Evolutionary conservation across 2,113 vertebrate genomes (phyloP), one percentile per base, ranked within the genome.

Genomic region (Alligator sinensis): DNA sequence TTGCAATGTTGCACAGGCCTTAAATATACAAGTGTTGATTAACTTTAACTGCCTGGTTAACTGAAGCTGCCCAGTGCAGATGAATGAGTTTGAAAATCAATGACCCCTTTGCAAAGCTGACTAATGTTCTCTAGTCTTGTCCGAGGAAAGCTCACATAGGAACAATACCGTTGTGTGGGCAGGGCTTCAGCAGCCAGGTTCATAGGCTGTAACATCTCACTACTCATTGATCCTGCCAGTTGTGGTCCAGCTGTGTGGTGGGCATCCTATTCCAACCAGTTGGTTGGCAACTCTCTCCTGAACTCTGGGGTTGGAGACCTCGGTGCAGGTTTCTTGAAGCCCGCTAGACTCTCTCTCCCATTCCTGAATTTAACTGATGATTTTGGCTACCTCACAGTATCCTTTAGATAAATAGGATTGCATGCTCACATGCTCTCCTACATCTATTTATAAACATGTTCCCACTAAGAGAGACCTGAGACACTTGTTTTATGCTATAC

Each of bases 401-500:
- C 84, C 66, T 80, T 60, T 54, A 68, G 66, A 19, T 81, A 76
- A 80, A 72, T 13, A n/a, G 34, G 82, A 85, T 10, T 80, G 3
- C 57, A 34, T 16, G 58, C 19, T 38, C 82, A 24, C 55, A 82
- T 28, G 28, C 66, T 63, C 7, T 64, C 89, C 17, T 3, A 1
- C 22, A 55, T 13, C 30, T 28, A 18, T 58, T 77, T 38, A 82
- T 91, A 75, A 12, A 82, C n/a, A 68, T n/a, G 84, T 16, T 64
- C 75, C 81, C 68, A 11, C 30, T 64, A 59, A 61, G 13, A 70
- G 4, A 72, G 4, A n/a, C 14, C 19, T 2, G 7, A 78, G 3
- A n/a, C 80, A 55, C 47, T 93, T 93, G 90, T 91, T 66, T 84
- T 89, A 4, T 34, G 66, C 24, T 30, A 80, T 38, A 86, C 88